Base-by-base conservation (phyloP, 2,888 invertebrate species). In the Dicyrtomina minuta region DNA sequence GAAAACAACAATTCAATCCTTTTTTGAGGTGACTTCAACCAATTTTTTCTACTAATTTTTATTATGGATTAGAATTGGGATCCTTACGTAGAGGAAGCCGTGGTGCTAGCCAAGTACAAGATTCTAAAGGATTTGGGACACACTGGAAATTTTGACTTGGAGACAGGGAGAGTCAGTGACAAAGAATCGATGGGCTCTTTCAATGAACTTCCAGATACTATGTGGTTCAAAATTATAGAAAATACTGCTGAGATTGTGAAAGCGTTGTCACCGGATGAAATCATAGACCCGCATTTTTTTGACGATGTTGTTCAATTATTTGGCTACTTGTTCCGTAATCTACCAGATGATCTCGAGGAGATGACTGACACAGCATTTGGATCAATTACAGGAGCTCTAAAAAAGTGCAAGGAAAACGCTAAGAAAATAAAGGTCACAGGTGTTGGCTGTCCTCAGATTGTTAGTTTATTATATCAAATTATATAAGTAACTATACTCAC, bases 81-180 rank as follows among this genome's bases (percentile, higher is more conserved):
- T 64, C 53, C 64, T 4, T 64, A 39, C 27, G 26, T 64, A 6
- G 64, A 64, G 39, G 64, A 64, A 64, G 12, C 64, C 17, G 53
- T 64, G 1, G 26, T 39, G 17, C 10, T 64, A 17, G 51, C 64
- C 27, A 64, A 64, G 22, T 51, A 26, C 20, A 64, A 33, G 20
- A 49, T 64, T 13, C 13, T 64, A 13, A 51, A 20, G 13, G 64
- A 64, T 20, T 15, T 51, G 39, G 39, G 24, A 20, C 20, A 49
- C 53, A 51, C 51, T 15, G 53, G 64, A 12, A 49, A 24, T 8
- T 64, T 64, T 53, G 53, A 64, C 22, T 64, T 64, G 2, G 39
- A 51, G 12, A 53, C 53, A 6, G 51, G 53, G 8, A 64, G 51
- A 39, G 41, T 53, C 6, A 27, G 27, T 3, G 62, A 27, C 17